Base-by-base conservation (phyloP, 2,113 vertebrate genomes). In the Phylloscopus trochilus region DNA sequence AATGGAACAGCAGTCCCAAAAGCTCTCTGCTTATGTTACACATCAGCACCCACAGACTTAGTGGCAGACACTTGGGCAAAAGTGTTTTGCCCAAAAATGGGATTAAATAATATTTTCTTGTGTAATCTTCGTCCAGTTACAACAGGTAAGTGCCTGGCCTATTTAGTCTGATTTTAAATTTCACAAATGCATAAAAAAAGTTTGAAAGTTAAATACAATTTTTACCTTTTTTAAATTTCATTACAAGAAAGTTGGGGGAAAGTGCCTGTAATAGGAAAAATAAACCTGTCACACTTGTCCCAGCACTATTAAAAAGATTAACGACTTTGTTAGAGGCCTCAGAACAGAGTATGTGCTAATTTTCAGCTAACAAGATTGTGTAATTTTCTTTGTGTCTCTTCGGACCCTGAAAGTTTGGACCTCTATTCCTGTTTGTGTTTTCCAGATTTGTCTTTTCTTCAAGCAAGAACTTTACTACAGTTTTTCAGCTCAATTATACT, bases 381-480 rank as follows among this genome's bases (percentile, higher is more conserved):
- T n/a, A 3, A 44, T 51, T 8, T 67, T 70, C 16, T 41, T 3
- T 41, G 4, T 55, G 62, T 63, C 17, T 94, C 56, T 93, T 96
- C 66, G 84, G 46, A 41, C 8, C 23, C 37, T 78, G 44, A n/a
- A 76, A 90, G 3, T 64, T 60, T 95, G 37, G 55, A 67, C 55
- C 31, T 92, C 16, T 85, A 6, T 67, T 92, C 53, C 23, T 80
- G 30, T 47, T 92, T n/a, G 27, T 60, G 37, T 52, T 63, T 91
- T 69, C 94, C 58, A 28, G 44, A 87, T 75, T 87, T 96, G 18
- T 81, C 51, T 81, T 91, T 93, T 70, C 41, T 66, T 88, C 80
- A 94, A 68, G 43, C 21, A n/a, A 89, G 22, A 67, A 78, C 30
- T 84, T 96, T 43, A 73, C 67, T 89, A n/a, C 2, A 1, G 8